phyloP scores from a whole-genome alignment of 2,113 vertebrate genomes.

The Halcyon senegalensis region DNA sequence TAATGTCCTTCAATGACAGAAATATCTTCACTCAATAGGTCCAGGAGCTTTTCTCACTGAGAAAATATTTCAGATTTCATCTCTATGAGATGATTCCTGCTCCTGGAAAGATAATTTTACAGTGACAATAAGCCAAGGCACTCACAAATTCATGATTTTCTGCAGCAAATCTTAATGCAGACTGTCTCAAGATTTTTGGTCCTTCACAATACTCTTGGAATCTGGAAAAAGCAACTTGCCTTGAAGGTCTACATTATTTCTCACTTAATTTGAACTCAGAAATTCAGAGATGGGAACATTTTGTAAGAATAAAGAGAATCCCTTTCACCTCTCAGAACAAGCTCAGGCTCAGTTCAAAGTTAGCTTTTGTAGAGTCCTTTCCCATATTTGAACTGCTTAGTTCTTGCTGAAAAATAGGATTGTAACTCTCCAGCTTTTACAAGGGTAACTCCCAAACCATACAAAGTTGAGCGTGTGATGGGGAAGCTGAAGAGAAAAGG shows the following conservation, averaged over 20 bases:
- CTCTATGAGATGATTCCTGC: not conserved
- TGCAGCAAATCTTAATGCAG: not conserved
- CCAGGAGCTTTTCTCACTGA: not conserved
- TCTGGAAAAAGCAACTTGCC: not conserved
- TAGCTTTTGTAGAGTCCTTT: not conserved
- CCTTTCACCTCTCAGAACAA: not conserved
- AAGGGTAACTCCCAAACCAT: not conserved
- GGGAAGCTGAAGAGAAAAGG: not conserved
- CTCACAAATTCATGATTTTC: not conserved
- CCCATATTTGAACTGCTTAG: not conserved
- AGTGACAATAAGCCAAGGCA: not conserved
- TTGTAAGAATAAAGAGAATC: not conserved
- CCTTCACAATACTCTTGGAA: not conserved
- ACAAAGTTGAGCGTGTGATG: fast-evolving
- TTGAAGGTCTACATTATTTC: not conserved
- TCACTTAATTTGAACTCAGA: not conserved
- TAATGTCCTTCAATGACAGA: not conserved
- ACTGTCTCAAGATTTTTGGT: not conserved
- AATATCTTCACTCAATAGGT: not conserved
- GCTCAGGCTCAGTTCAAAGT: not conserved
- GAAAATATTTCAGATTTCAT: not conserved
- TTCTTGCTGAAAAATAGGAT: not conserved
- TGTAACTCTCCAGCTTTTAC: not conserved
- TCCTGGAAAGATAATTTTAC: not conserved
- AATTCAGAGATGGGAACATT: not conserved